Percentiles rank a stretch among this genome's conserved stretches.
Evolutionary conservation across 2,113 vertebrate genomes (phyloP).

Genomic region (Electrona antarctica): DNA sequence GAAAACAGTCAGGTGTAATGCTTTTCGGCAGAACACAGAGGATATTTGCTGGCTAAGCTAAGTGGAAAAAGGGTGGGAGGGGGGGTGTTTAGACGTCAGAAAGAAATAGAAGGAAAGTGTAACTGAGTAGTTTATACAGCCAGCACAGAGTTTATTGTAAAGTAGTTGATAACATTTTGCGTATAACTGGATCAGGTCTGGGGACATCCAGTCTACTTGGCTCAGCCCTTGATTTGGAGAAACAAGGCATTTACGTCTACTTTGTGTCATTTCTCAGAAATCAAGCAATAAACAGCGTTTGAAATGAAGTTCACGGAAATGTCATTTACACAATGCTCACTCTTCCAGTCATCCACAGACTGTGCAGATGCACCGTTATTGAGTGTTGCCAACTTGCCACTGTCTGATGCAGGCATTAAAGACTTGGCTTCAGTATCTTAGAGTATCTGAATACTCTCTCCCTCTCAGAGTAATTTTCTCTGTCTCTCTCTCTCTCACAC

Average conservation of each 20-base stretch:
- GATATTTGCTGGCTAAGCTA: slow-evolving; percentile 29
- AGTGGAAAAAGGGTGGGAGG: slow-evolving; percentile 25
- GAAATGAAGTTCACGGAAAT: slow-evolving; percentile 24
- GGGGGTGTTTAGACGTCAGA: slow-evolving; percentile 21
- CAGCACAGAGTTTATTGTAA: slow-evolving; percentile 17
- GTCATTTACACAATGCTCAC: background rate
- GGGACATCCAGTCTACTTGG: slow-evolving; percentile 6
- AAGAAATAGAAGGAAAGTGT: slow-evolving; percentile 2
- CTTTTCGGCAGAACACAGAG: slow-evolving; percentile 14
- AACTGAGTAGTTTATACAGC: slow-evolving; percentile 7
- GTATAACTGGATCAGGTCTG: background rate
- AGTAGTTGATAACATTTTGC: slow-evolving; percentile 5
- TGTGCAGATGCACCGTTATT: no score
- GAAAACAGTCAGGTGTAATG: slow-evolving; percentile 16
- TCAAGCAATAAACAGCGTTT: slow-evolving; percentile 23
- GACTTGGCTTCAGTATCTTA: background rate
- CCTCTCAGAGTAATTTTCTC: slow-evolving; percentile 6
- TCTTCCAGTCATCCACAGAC: no score
- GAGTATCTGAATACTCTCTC: background rate
- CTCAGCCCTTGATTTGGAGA: slow-evolving; percentile 10
- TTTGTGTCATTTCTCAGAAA: slow-evolving; percentile 26
- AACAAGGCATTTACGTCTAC: slow-evolving; percentile 12
- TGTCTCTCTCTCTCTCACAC: background rate
- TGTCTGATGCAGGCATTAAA: background rate
- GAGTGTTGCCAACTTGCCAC: no score